Percentiles rank a stretch among this genome's conserved stretches.
Evolutionary conservation across 2,797 vertebrate species (phyloP).

Genomic region (Cottoperca gobio): DNA sequence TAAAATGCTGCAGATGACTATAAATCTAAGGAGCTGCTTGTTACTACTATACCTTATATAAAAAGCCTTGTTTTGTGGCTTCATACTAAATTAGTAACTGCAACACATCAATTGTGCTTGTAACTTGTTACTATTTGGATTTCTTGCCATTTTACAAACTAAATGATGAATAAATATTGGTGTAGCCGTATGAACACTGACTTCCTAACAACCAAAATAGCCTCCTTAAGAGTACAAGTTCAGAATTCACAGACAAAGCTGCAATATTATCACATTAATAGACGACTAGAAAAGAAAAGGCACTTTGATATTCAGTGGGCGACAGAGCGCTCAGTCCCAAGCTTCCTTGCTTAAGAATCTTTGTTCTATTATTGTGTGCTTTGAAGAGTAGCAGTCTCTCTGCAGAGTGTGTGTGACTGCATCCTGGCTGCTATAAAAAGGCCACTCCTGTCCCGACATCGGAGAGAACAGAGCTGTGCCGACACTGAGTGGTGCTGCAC

Average conservation of each 20-base stretch:
- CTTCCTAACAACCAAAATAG: slow-evolving; percentile 4
- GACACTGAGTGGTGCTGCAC: slow-evolving; percentile 57
- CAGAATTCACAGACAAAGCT: slow-evolving; percentile 22
- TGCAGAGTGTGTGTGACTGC: slow-evolving; percentile 69
- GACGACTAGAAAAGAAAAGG: slow-evolving; percentile 33
- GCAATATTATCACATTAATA: slow-evolving; percentile 45
- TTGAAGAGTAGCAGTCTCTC: slow-evolving; percentile 68
- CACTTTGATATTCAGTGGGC: slow-evolving; percentile 46
- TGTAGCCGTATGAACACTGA: background rate
- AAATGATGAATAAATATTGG: background rate
- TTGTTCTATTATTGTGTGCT: slow-evolving; percentile 77
- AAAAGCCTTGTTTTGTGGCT: background rate
- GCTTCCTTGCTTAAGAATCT: slow-evolving; percentile 67
- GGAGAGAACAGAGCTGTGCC: slow-evolving; percentile 45
- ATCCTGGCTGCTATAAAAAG: slow-evolving; percentile 77
- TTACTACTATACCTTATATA: background rate
- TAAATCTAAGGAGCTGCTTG: background rate
- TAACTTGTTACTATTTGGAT: background rate
- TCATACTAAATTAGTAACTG: background rate
- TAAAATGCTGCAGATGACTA: background rate
- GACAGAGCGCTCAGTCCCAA: slow-evolving; percentile 53
- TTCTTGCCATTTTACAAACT: background rate
- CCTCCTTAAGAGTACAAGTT: background rate
- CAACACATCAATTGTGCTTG: background rate
- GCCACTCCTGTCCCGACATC: slow-evolving; percentile 60